Conservation (phyloP, 2,797 vertebrate genomes). For the Liparis tanakae region DNA sequence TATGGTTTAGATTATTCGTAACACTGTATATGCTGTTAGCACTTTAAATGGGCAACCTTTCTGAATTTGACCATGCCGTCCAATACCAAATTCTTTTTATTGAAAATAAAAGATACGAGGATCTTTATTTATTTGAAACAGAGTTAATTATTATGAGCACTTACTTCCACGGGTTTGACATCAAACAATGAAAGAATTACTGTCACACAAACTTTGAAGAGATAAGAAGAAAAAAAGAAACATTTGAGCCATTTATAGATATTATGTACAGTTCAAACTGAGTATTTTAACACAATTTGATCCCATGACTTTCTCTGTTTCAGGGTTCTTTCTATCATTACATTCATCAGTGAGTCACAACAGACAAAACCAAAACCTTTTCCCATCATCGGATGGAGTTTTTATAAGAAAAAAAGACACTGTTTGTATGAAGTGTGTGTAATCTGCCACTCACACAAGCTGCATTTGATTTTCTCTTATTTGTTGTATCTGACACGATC, state of each 20-base stretch:
- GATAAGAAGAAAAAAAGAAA: background rate
- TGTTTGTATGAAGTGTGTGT: conserved; percentile 34
- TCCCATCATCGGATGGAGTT: conserved; percentile 42
- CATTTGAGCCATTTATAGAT: conserved; percentile 47
- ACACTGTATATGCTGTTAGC: conserved; percentile 86
- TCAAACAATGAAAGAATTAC: conserved; percentile 25
- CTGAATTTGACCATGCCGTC: conserved; percentile 70
- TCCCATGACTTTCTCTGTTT: conserved; percentile 35
- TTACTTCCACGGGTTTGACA: conserved; percentile 57
- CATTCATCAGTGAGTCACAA: conserved; percentile 36
- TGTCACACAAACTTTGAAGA: conserved; percentile 26
- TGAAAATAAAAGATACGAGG: conserved; percentile 10
- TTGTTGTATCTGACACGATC: conserved; percentile 45
- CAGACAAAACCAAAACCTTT: conserved; percentile 60
- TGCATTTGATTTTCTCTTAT: conserved; percentile 29
- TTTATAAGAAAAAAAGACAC: conserved; percentile 41
- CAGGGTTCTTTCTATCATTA: conserved; percentile 42
- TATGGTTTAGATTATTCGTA: conserved; percentile 62
- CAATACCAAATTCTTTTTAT: conserved; percentile 67
- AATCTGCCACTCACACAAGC: conserved; percentile 38
- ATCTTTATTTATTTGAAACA: conserved; percentile 48
- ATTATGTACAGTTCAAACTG: conserved; percentile 58
- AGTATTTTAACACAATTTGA: conserved; percentile 34
- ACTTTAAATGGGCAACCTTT: conserved; percentile 90
- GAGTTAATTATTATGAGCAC: conserved; percentile 64